These are phyloP conservation scores for Bombus cullumanus DNA, from an alignment of 1,140 invertebrate genomes.

Conservation along the genomic window DNA sequence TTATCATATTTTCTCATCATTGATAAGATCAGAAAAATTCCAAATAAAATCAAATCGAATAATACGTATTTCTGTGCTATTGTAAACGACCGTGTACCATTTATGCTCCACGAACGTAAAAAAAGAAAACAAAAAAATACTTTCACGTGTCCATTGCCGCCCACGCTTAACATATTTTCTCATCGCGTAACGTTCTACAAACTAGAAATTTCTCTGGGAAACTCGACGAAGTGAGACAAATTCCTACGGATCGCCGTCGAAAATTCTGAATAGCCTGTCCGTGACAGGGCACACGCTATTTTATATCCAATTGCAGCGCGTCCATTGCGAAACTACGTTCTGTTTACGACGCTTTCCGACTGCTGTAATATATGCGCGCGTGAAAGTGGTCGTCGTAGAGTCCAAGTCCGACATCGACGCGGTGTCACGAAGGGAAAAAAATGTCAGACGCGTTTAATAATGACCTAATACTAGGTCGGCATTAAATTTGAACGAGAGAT, in stretches of 20 bases:
- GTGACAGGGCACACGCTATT: not conserved
- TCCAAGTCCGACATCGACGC: not conserved
- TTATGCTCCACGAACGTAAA: too few species aligned
- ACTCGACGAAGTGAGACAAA: not conserved
- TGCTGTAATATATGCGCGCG: constrained; percentile 50
- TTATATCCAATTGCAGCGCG: constrained; percentile 3
- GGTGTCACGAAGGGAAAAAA: constrained; percentile 18
- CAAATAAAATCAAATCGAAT: too few species aligned
- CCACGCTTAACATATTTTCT: too few species aligned
- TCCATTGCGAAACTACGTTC: constrained; percentile 36
- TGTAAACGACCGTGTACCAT: too few species aligned
- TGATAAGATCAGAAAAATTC: too few species aligned
- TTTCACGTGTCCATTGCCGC: too few species aligned
- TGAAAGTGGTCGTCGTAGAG: constrained; percentile 47
- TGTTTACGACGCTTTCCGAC: constrained; percentile 36
- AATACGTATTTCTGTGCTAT: too few species aligned
- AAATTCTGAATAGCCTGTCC: not conserved
- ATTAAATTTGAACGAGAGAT: constrained; percentile 47
- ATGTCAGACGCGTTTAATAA: constrained; percentile 35
- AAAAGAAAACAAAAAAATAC: too few species aligned
- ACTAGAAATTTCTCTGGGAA: not conserved
- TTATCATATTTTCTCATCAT: too few species aligned
- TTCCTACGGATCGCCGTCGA: not conserved
- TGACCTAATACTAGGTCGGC: constrained; percentile 39
- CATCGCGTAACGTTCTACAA: too few species aligned